A percentile compares a stretch with the other conserved stretches of the same genome.
Evolutionary conservation across 2,888 invertebrate genomes (phyloP).

Genomic region (Biston stratarius): DNA sequence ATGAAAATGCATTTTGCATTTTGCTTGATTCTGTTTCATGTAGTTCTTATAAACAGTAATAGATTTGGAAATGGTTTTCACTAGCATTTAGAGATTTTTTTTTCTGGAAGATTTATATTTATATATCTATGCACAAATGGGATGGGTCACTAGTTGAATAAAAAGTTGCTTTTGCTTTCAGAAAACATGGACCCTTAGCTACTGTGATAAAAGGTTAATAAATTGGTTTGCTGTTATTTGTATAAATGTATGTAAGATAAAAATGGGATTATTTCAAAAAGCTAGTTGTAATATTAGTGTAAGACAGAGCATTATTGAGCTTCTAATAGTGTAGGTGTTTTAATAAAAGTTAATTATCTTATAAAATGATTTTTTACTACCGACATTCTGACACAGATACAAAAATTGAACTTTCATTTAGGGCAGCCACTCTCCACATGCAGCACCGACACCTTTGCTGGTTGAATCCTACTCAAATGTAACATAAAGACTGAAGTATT

Average conservation of each 20-base stretch:
- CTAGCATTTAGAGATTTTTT: too few species aligned
- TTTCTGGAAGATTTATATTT: too few species aligned
- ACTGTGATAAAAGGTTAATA: constrained; percentile 60
- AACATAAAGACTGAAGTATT: too few species aligned
- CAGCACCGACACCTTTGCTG: too few species aligned
- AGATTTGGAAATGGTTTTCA: too few species aligned
- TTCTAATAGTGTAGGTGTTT: constrained; percentile 50
- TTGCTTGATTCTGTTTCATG: too few species aligned
- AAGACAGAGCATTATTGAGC: constrained; percentile 54
- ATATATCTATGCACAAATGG: too few species aligned
- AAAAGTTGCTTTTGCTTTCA: not conserved
- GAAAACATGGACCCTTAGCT: constrained; percentile 38
- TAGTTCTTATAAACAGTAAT: too few species aligned
- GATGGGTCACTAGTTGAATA: too few species aligned
- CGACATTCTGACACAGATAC: too few species aligned
- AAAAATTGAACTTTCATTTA: not conserved
- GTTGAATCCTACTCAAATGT: too few species aligned
- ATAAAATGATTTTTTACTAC: constrained; percentile 37
- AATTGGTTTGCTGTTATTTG: constrained; percentile 46
- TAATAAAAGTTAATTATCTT: constrained; percentile 50
- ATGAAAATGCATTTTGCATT: too few species aligned
- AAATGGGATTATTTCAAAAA: constrained; percentile 12
- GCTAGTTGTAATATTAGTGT: constrained; percentile 44
- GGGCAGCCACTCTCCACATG: not conserved
- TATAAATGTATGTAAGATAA: not conserved